These are phyloP conservation scores for Heliornis fulica DNA, from an alignment of 2,113 vertebrate genomes.

Conservation along the genomic window DNA sequence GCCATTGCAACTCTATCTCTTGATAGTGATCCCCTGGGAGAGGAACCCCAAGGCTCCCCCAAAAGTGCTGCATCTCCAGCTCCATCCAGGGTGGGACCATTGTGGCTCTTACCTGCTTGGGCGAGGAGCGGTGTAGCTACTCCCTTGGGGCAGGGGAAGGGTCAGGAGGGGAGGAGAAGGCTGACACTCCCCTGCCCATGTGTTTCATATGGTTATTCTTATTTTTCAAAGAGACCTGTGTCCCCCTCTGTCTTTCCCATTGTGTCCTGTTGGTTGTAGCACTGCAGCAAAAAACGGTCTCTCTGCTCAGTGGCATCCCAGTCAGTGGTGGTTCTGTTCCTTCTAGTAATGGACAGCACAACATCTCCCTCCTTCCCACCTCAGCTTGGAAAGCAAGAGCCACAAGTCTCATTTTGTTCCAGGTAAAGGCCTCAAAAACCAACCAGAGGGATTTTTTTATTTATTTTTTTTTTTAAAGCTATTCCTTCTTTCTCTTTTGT, in stretches of 20 bases:
- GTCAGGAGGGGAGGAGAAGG: constrained; percentile 2
- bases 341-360: constrained; percentile 21
- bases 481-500: constrained; percentile 28
- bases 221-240: constrained; percentile 36
- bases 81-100: background rate
- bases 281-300: background rate
- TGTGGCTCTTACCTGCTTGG: background rate
- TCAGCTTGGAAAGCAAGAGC: background rate
- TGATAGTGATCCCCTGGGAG: background rate
- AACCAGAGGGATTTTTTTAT: background rate
- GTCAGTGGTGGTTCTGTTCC: background rate
- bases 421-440: background rate
- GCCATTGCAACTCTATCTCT: background rate
- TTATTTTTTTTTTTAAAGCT: background rate
- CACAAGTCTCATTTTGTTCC: background rate
- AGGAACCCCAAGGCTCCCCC: background rate
- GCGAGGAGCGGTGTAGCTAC: background rate
- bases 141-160: constrained; percentile 2
- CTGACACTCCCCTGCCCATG: background rate
- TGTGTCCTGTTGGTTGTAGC: constrained; percentile 40
- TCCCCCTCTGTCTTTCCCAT: constrained; percentile 6
- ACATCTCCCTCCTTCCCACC: background rate
- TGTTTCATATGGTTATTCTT: constrained; percentile 55
- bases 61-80: background rate
- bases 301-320: background rate